phyloP scores from a whole-genome alignment of 1,140 invertebrate genomes.

The Camponotus floridanus region DNA sequence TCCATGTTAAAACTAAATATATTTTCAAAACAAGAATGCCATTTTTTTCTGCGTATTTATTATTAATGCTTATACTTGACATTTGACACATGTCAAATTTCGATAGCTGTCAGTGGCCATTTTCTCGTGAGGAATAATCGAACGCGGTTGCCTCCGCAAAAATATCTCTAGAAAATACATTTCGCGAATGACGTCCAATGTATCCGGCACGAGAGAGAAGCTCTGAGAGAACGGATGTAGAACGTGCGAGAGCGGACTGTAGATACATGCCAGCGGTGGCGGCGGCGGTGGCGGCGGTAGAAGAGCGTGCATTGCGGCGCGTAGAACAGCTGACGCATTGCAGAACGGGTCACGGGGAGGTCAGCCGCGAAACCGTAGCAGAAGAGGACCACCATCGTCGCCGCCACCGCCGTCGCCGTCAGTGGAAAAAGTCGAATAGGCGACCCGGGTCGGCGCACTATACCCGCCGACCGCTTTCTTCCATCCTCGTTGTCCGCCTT shows the following conservation, averaged over 20 bases:
- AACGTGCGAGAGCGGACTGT: constrained; percentile 46
- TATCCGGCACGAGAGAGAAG: constrained; percentile 23
- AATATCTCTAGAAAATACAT: neutral
- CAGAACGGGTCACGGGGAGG: constrained; percentile 62
- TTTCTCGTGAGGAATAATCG: neutral
- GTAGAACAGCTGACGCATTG: constrained; percentile 69
- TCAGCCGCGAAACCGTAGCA: constrained; percentile 8
- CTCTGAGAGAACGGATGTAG: constrained; percentile 47
- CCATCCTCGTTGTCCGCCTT: constrained; percentile 1
- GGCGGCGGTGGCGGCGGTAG: neutral
- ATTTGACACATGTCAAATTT: neutral
- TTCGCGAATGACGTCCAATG: neutral
- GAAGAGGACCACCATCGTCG: neutral
- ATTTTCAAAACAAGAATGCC: too few species aligned
- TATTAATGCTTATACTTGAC: neutral
- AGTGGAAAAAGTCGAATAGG: constrained; percentile 1
- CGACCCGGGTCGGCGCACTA: constrained; percentile 27
- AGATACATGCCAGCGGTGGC: constrained; percentile 43
- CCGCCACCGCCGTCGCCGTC: neutral
- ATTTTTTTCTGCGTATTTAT: too few species aligned
- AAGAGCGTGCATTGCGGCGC: constrained; percentile 53
- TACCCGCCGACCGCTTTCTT: neutral
- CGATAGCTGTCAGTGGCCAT: neutral
- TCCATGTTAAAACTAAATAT: too few species aligned
- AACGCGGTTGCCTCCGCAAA: neutral